Evolutionary conservation across 2,113 vertebrate genomes (phyloP).

Genomic region (rat (Rattus norvegicus)): DNA sequence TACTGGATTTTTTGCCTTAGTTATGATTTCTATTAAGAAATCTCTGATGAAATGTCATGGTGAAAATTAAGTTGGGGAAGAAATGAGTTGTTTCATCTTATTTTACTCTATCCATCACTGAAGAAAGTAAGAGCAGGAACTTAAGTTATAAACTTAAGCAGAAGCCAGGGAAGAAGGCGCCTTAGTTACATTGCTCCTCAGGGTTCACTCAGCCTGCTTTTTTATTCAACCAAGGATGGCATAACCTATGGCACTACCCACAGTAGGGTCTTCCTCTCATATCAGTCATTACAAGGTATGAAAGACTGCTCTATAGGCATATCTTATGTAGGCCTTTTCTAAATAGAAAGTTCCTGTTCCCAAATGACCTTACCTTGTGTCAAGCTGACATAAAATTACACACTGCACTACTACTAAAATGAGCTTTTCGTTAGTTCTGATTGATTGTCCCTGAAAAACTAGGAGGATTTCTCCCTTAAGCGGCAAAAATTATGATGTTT

Average conservation of each 20-base stretch:
- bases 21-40: neutral
- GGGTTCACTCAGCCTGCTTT: neutral
- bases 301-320: no score
- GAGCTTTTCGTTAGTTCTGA: no score
- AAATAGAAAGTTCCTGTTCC: neutral
- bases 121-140: neutral
- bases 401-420: no score
- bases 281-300: neutral
- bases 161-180: neutral
- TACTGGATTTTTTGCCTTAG: neutral
- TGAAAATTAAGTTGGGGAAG: neutral
- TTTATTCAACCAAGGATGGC: neutral
- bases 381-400: no score
- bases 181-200: neutral
- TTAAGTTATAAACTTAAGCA: neutral
- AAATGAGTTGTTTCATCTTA: neutral
- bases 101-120: neutral
- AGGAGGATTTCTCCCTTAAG: no score
- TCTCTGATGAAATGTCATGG: neutral
- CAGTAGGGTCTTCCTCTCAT: neutral
- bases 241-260: neutral
- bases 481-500: no score
- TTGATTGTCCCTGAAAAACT: no score
- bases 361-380: no score
- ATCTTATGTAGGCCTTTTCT: neutral